These are phyloP conservation scores for Epicauta chinensis DNA, from an alignment of 1,140 invertebrate species.

Conservation along the genomic window DNA sequence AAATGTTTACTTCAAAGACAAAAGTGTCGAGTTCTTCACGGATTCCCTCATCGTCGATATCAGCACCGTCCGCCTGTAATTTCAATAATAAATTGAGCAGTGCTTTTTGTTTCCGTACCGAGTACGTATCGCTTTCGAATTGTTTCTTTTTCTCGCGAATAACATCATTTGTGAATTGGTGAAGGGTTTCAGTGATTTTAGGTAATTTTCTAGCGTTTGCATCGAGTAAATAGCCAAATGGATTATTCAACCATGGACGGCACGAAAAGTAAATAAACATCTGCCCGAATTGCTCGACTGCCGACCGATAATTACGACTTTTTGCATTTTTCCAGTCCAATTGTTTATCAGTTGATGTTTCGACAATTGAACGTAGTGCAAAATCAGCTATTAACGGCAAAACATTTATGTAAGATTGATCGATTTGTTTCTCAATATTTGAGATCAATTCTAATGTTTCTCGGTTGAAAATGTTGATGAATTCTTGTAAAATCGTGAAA, in stretches of 20 bases:
- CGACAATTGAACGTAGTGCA: conserved; percentile 34
- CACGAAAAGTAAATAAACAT: conserved; percentile 46
- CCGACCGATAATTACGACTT: conserved; percentile 57
- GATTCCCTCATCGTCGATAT: conserved; percentile 58
- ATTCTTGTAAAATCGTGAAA: conserved; percentile 67
- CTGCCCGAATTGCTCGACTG: conserved; percentile 41
- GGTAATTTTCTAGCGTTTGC: conserved; percentile 45
- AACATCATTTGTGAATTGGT: conserved; percentile 53
- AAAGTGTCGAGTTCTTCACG: conserved; percentile 78
- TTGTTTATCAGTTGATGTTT: conserved; percentile 76
- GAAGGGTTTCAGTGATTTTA: conserved; percentile 49
- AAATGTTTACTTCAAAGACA: conserved; percentile 58
- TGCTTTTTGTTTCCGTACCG: conserved; percentile 53
- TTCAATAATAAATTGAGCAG: conserved; percentile 74
- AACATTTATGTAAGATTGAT: conserved; percentile 4
- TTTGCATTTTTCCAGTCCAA: conserved; percentile 53
- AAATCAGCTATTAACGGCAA: conserved; percentile 11
- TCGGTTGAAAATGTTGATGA: conserved; percentile 60
- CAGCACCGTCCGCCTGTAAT: conserved; percentile 47
- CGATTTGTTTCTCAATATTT: conserved; percentile 5
- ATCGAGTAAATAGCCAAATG: conserved; percentile 48
- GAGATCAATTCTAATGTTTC: conserved; percentile 53
- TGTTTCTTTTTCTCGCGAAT: conserved; percentile 13
- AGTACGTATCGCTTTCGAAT: background rate
- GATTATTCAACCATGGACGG: conserved; percentile 54